Conservation (phyloP, 2,113 vertebrate genomes). For the Corythornis madagascariensis region DNA sequence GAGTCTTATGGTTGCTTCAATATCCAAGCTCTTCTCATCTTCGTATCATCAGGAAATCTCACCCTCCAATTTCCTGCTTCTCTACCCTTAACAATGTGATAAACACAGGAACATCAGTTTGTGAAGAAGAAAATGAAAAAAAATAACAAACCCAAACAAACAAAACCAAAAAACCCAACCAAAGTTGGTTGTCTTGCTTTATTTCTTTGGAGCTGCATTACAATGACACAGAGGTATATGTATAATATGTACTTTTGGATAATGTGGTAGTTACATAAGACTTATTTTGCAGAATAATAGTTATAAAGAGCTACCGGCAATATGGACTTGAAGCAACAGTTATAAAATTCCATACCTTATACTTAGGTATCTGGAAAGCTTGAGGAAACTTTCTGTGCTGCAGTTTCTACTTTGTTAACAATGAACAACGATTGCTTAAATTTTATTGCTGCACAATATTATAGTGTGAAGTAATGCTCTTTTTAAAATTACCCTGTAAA, state of each 20-base stretch:
- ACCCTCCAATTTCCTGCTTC: not conserved
- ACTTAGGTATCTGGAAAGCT: not conserved
- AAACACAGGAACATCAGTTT: not conserved
- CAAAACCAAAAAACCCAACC: too few relatives aligned
- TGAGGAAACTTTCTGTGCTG: not conserved
- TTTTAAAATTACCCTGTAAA: not conserved
- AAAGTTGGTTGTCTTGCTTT: not conserved
- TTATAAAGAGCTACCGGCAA: not conserved
- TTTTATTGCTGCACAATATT: not conserved
- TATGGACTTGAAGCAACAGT: not conserved
- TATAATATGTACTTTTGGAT: rapidly evolving
- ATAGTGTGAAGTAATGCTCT: not conserved
- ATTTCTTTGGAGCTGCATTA: not conserved
- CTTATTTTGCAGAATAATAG: not conserved
- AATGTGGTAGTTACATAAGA: not conserved
- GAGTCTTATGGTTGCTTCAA: not conserved
- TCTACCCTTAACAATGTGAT: not conserved
- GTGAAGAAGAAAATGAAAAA: not conserved
- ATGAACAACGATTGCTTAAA: not conserved
- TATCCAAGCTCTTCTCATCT: not conserved
- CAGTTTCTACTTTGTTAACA: not conserved
- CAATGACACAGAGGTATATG: not conserved
- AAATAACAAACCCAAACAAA: too few relatives aligned
- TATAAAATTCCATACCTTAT: not conserved
- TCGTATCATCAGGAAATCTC: not conserved